phyloP scores from a whole-genome alignment of 1,140 invertebrate genomes.

The Heliconius hewitsoni region DNA sequence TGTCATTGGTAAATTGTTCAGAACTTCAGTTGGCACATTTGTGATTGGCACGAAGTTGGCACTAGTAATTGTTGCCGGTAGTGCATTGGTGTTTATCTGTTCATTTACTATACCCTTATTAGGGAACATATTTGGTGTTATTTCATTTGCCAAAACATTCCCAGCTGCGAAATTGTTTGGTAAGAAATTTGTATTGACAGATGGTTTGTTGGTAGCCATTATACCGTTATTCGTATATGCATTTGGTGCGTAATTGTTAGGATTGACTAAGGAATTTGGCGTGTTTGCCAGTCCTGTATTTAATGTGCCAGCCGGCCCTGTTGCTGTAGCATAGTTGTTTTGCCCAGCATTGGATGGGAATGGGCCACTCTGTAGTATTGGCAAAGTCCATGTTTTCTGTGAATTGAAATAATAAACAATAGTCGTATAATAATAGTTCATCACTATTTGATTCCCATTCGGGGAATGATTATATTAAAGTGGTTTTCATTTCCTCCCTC shows the following conservation, averaged over 20 bases:
- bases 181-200: conserved; percentile 20
- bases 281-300: conserved; percentile 15
- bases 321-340: conserved; percentile 18
- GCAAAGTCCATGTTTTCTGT: conserved; percentile 26
- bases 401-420: conserved; percentile 22
- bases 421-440: too few species aligned
- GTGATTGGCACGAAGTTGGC: conserved; percentile 32
- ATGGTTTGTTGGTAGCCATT: conserved; percentile 1
- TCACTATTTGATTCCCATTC: too few species aligned
- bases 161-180: conserved; percentile 24
- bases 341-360: background rate
- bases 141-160: conserved; percentile 32
- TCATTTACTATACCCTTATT: conserved; percentile 24
- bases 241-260: conserved; percentile 6
- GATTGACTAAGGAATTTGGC: conserved; percentile 18
- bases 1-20: conserved; percentile 48
- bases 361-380: conserved; percentile 18
- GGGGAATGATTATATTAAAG: too few species aligned
- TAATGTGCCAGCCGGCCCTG: background rate
- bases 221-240: background rate
- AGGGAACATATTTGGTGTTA: conserved; percentile 24
- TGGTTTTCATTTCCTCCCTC: too few species aligned
- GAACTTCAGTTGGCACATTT: conserved; percentile 33
- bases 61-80: conserved; percentile 35
- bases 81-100: conserved; percentile 28